Base-by-base conservation (phyloP, 2,797 vertebrate species). In the Arrhamphus sclerolepis region DNA sequence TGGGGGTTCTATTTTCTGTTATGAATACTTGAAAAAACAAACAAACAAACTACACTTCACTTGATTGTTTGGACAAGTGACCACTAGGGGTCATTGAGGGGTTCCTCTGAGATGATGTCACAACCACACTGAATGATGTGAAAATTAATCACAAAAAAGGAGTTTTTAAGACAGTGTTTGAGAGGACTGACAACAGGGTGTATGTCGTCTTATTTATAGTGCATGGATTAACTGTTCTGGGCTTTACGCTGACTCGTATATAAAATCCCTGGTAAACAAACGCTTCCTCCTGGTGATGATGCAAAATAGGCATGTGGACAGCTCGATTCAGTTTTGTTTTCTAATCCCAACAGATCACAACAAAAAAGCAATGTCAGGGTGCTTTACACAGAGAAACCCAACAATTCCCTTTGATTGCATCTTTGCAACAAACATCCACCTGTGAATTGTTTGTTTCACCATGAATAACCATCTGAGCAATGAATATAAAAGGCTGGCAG, bases 21-120 rank as follows among this genome's bases (percentile, higher is more conserved):
- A n/a, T n/a, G n/a, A 7, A 31, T 5, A 1, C 3, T 2, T 34
- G 10, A 34, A 34, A 10, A 34, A 34, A 34, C 13, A 5, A 34
- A 34, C 13, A 34, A 34, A 34, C 10, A 11, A 34, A 13, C 13
- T 9, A 38, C 34, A 38, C 34, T 38, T 38, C 43, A 22, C 10
- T 22, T 3, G 22, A 48, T 78, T 20, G 19, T 9, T 58, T 54
- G 47, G 41, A 40, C 50, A 60, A 70, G 56, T 75, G 70, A 72
- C 80, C 78, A 82, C 72, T 63, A 72, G 72, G 53, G 69, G 74
- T 81, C 78, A 80, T 66, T 72, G 62, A 81, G 67, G 77, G 56
- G 74, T 57, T 74, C 46, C 24, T 46, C 0, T 59, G 47, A 60
- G 44, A 44, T 10, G 10, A 41, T 46, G 28, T 6, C 18, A 31